Percentiles rank a stretch among this genome's conserved stretches.
Evolutionary conservation across 2,888 invertebrate species (phyloP).

Genomic region (Apamea sordens): DNA sequence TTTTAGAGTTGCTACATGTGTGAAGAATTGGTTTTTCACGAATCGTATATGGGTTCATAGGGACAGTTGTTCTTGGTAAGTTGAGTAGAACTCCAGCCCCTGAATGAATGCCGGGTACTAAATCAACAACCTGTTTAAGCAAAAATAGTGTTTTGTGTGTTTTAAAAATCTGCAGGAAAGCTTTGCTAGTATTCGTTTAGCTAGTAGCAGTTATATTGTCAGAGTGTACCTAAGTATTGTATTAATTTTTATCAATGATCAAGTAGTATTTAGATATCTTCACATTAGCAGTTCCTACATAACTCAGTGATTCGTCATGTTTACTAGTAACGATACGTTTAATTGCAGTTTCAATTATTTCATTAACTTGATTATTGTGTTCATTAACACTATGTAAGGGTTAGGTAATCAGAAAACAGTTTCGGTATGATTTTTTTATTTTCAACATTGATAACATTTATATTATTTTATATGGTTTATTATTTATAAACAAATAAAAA

Average conservation of each 20-base stretch:
- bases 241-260: background rate
- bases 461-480: conserved; percentile 62
- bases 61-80: background rate
- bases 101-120: background rate
- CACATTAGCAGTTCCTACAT: background rate
- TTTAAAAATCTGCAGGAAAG: conserved; percentile 32
- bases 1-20: background rate
- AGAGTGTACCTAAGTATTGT: conserved; percentile 24
- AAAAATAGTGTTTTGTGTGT: background rate
- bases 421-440: conserved; percentile 76
- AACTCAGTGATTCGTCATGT: too few species aligned
- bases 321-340: background rate
- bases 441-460: conserved; percentile 82
- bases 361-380: conserved; percentile 4
- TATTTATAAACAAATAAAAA: conserved; percentile 65
- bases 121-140: conserved; percentile 13
- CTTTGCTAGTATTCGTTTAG: conserved; percentile 3
- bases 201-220: background rate
- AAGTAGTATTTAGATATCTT: background rate
- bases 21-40: too few species aligned
- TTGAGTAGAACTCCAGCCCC: background rate
- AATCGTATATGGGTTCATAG: background rate
- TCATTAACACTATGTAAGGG: conserved; percentile 13
- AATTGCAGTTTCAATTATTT: conserved; percentile 30
- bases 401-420: conserved; percentile 60